Percentiles rank a stretch among this genome's conserved stretches.
Conservation (phyloP, 2,797 vertebrate genomes). For the Vireo griseus region DNA sequence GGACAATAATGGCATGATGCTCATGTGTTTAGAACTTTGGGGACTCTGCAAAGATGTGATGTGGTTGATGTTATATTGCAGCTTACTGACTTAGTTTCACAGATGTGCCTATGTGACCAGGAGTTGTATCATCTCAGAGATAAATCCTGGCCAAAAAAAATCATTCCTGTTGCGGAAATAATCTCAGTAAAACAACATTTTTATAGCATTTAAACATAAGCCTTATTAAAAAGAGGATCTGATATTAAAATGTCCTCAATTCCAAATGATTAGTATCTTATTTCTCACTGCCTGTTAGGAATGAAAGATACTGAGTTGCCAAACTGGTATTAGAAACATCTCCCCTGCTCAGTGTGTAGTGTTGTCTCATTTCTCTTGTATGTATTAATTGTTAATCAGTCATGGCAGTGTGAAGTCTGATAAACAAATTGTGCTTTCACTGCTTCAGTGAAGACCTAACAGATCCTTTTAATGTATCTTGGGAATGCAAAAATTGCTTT, state of each 20-base stretch:
- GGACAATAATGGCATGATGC: background rate
- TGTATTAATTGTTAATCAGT: slow-evolving; percentile 46
- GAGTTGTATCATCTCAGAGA: background rate
- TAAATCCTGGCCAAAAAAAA: background rate
- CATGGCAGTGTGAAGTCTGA: background rate
- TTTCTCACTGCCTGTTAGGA: background rate
- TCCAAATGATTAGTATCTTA: background rate
- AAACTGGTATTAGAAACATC: background rate
- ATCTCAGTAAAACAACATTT: background rate
- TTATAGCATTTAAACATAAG: background rate
- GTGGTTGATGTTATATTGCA: background rate
- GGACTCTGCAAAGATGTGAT: background rate
- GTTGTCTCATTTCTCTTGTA: slow-evolving; percentile 9
- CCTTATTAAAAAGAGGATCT: background rate
- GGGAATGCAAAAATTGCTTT: background rate
- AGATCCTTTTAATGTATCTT: background rate
- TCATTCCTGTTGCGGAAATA: background rate
- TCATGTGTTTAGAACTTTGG: background rate
- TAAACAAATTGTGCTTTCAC: slow-evolving; percentile 26
- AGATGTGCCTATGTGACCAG: background rate
- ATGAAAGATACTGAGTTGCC: background rate
- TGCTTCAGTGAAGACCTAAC: background rate
- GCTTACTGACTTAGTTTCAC: background rate
- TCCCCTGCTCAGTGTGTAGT: background rate
- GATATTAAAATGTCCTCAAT: background rate